These are phyloP conservation scores for Caenorhabditis tropicalis DNA, from an alignment of 1,140 invertebrate genomes.

Conservation along the genomic window DNA sequence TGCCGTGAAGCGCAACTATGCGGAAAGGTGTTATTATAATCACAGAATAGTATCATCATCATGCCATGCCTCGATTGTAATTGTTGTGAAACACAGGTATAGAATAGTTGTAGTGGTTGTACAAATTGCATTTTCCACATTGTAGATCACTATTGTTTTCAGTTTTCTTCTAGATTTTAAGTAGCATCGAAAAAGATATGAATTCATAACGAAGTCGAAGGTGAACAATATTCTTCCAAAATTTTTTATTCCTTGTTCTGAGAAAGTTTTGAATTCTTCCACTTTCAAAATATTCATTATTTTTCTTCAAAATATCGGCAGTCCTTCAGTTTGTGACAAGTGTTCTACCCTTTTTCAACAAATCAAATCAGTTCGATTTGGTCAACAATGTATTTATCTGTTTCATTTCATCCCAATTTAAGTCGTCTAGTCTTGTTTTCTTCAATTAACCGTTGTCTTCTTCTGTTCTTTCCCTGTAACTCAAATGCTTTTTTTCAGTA, in stretches of 20 bases:
- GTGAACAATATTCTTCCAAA: too few relatives aligned
- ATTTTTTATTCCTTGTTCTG: too few relatives aligned
- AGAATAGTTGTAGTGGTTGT: conserved; percentile 23
- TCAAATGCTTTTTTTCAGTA: neutral
- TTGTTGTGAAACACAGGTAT: conserved; percentile 20
- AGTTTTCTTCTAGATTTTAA: neutral
- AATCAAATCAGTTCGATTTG: neutral
- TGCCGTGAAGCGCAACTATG: conserved; percentile 15
- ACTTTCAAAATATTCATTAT: too few relatives aligned
- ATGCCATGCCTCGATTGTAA: neutral
- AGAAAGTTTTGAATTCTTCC: too few relatives aligned
- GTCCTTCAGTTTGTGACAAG: neutral
- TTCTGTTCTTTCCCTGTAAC: neutral
- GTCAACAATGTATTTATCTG: neutral
- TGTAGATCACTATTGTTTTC: conserved; percentile 18
- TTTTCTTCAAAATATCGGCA: neutral
- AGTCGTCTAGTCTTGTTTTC: neutral
- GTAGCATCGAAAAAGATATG: neutral
- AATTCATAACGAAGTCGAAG: too few relatives aligned
- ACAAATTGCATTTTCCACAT: conserved; percentile 33
- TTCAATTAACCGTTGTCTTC: neutral
- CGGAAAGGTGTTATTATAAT: conserved; percentile 42
- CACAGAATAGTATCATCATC: conserved; percentile 40
- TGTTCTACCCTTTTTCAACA: neutral
- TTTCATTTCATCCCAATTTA: neutral